A percentile compares a stretch with the other conserved stretches of the same genome.
phyloP scores from a whole-genome alignment of 2,797 vertebrate species.

The Syncerus caffer region DNA sequence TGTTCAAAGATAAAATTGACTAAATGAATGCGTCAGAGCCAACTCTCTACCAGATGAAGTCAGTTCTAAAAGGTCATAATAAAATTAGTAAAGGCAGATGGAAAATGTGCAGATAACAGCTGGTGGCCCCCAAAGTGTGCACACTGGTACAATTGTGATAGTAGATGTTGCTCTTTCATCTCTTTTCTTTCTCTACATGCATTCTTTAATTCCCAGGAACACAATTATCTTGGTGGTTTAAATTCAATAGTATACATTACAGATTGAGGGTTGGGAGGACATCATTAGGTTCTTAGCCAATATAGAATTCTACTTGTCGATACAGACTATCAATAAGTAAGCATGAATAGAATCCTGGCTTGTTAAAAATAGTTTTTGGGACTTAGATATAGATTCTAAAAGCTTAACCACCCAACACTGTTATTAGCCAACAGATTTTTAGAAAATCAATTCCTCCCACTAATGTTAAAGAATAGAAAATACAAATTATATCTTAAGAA shows the following conservation, averaged over 20 bases:
- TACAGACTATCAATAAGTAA: conserved; percentile 16
- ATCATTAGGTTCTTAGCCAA: conserved; percentile 49
- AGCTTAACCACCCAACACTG: background rate
- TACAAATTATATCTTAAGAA: background rate
- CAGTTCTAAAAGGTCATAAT: conserved; percentile 64
- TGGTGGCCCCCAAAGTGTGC: conserved; percentile 44
- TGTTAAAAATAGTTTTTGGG: conserved; percentile 19
- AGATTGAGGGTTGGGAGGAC: conserved; percentile 46
- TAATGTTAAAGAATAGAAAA: conserved; percentile 20
- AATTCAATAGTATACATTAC: conserved; percentile 64
- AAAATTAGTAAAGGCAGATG: conserved; percentile 70
- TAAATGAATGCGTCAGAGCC: conserved; percentile 20
- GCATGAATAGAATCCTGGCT: background rate
- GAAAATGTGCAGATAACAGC: conserved; percentile 58
- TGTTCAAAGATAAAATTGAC: conserved; percentile 49
- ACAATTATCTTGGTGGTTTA: conserved; percentile 61
- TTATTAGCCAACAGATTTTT: background rate
- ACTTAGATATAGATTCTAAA: conserved; percentile 7
- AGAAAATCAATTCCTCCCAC: background rate
- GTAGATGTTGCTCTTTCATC: background rate
- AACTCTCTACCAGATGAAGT: conserved; percentile 49
- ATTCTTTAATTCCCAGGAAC: conserved; percentile 62
- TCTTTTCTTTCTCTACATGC: background rate
- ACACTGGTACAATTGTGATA: conserved; percentile 47
- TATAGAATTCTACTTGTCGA: conserved; percentile 34